Conservation (phyloP, 2,113 vertebrate genomes). For the Cyprinodon tularosa region DNA sequence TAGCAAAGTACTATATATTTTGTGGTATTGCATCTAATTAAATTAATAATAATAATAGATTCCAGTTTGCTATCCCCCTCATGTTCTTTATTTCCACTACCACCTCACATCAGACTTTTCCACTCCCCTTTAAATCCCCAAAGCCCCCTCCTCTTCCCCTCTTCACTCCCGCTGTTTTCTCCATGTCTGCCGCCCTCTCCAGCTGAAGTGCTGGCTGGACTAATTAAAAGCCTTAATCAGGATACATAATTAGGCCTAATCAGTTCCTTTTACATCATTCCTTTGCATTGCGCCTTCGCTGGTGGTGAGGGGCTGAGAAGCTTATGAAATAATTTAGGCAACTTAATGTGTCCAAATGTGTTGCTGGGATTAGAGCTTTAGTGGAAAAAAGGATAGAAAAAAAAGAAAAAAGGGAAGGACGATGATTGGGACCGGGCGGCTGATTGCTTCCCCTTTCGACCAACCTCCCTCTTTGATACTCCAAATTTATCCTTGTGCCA, state of each 20-base stretch:
- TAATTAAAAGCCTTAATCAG: slow-evolving; percentile 86
- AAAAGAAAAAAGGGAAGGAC: slow-evolving; percentile 35
- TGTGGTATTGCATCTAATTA: neutral
- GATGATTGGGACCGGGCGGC: slow-evolving; percentile 61
- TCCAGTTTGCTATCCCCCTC: slow-evolving; percentile 1
- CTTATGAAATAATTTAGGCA: slow-evolving; percentile 78
- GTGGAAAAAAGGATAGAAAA: slow-evolving; percentile 31
- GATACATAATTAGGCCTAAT: slow-evolving; percentile 84
- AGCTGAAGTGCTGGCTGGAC: slow-evolving; percentile 78
- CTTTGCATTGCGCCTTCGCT: slow-evolving; percentile 69
- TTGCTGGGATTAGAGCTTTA: slow-evolving; percentile 52
- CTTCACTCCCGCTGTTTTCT: slow-evolving; percentile 50
- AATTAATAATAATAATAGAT: slow-evolving; percentile 2
- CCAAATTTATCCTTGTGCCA: slow-evolving; percentile 27
- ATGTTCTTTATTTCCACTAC: slow-evolving; percentile 13
- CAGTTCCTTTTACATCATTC: slow-evolving; percentile 81
- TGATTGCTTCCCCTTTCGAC: slow-evolving; percentile 63
- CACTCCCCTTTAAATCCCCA: slow-evolving; percentile 9
- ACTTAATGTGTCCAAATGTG: slow-evolving; percentile 61
- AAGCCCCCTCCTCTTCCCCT: neutral
- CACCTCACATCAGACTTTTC: slow-evolving; percentile 28
- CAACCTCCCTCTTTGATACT: slow-evolving; percentile 26
- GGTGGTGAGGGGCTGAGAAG: slow-evolving; percentile 70
- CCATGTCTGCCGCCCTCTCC: slow-evolving; percentile 73
- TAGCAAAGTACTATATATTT: no score